Conservation (phyloP, 2,888 invertebrate genomes). For the Terebella lapidaria region DNA sequence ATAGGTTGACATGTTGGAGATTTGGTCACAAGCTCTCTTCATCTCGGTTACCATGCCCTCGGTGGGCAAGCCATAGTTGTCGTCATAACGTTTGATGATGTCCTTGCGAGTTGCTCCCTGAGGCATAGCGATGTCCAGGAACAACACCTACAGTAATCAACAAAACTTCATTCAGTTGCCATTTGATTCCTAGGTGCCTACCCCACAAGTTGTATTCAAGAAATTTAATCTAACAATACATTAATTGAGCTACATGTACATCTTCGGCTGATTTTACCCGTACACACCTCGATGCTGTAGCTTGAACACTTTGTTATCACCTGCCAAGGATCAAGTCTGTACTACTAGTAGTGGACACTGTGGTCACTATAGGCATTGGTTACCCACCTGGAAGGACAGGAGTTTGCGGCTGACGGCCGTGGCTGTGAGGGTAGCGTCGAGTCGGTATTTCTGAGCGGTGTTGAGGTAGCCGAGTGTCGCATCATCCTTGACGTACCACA, state of each 20-base stretch:
- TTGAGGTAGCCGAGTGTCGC: conserved; percentile 35
- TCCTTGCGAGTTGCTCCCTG: conserved; percentile 29
- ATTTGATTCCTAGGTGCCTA: background rate
- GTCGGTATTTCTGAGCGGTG: conserved; percentile 31
- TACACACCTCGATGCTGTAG: no score
- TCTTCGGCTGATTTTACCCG: no score
- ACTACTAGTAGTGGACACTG: no score
- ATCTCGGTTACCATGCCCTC: conserved; percentile 34
- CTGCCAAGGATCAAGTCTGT: no score
- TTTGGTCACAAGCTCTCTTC: conserved; percentile 32
- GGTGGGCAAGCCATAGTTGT: conserved; percentile 37
- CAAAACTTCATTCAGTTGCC: background rate
- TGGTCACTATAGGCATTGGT: background rate
- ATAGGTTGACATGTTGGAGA: conserved; percentile 34
- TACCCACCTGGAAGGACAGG: conserved; percentile 35
- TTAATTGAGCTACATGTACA: background rate
- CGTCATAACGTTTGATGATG: conserved; percentile 35
- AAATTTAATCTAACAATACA: no score
- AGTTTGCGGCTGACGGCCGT: conserved; percentile 41
- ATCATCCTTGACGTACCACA: conserved; percentile 46
- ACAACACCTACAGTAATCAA: conserved; percentile 28
- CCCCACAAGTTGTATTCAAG: no score
- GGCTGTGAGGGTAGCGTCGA: conserved; percentile 28
- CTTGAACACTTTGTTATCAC: no score
- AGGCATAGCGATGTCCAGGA: conserved; percentile 41